Conservation (phyloP, 2,797 vertebrate species). For the Squalus acanthias region DNA sequence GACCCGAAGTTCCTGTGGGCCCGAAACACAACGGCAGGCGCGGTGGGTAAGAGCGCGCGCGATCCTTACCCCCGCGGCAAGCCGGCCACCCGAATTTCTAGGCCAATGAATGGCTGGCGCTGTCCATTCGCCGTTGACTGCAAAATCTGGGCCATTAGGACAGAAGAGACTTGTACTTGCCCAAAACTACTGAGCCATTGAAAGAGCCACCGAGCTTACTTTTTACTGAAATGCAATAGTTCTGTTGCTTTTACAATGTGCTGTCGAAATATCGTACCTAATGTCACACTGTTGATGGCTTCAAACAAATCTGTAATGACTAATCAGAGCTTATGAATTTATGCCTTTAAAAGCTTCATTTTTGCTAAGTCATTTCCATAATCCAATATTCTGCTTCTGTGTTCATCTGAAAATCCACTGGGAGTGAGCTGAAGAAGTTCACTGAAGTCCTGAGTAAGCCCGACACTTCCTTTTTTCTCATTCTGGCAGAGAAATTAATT, state of each 20-base stretch:
- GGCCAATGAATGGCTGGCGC: too few relatives aligned
- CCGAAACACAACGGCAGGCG: too few relatives aligned
- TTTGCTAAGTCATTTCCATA: slow-evolving; percentile 49
- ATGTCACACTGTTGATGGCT: slow-evolving; percentile 39
- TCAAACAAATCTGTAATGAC: slow-evolving; percentile 46
- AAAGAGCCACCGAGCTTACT: not conserved
- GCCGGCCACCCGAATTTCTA: too few relatives aligned
- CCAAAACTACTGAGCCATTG: not conserved
- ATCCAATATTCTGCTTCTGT: slow-evolving; percentile 46
- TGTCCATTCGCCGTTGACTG: too few relatives aligned
- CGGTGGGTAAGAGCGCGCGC: too few relatives aligned
- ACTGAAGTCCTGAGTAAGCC: not conserved
- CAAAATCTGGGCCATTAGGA: too few relatives aligned
- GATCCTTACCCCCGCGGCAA: too few relatives aligned
- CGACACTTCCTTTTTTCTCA: not conserved
- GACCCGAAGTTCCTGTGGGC: too few relatives aligned
- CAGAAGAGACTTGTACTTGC: too few relatives aligned
- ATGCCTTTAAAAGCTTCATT: slow-evolving; percentile 40
- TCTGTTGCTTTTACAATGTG: not conserved
- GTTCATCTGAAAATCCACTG: not conserved
- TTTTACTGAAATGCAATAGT: not conserved
- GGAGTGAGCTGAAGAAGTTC: not conserved
- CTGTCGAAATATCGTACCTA: not conserved
- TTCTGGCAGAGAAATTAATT: slow-evolving; percentile 10
- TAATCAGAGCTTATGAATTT: not conserved